Evolutionary conservation across 2,113 vertebrate species (phyloP).

Genomic region (Tamias sibiricus): DNA sequence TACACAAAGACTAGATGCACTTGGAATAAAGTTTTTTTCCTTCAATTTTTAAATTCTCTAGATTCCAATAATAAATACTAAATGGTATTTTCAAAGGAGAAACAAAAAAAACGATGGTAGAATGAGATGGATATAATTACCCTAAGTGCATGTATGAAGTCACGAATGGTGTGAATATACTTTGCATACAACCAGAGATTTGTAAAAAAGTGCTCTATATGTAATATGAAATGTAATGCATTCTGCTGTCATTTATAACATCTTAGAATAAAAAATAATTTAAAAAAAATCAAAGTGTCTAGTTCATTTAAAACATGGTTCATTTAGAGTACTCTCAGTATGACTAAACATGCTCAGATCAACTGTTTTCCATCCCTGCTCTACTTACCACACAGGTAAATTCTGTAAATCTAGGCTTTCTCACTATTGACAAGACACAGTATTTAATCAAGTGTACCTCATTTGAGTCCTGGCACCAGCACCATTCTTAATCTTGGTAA

Average conservation of each 20-base stretch:
- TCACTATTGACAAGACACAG: neutral
- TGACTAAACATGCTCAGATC: neutral
- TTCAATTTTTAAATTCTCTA: constrained; percentile 50
- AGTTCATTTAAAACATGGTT: neutral
- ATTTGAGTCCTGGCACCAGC: neutral
- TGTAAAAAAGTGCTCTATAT: too few species aligned
- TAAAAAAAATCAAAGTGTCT: too few species aligned
- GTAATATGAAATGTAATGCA: too few species aligned
- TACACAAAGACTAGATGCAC: neutral
- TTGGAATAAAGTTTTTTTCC: neutral
- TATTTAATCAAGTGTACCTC: neutral
- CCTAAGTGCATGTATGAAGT: too few species aligned
- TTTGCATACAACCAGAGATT: too few species aligned
- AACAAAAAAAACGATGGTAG: too few species aligned
- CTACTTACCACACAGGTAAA: neutral
- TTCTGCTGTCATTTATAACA: too few species aligned
- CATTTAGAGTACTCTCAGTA: neutral
- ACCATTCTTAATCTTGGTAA: neutral
- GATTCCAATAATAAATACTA: neutral
- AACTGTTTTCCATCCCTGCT: constrained; percentile 5
- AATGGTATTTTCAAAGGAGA: constrained; percentile 39
- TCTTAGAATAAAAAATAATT: too few species aligned
- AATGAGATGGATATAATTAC: too few species aligned
- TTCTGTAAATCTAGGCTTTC: constrained; percentile 8
- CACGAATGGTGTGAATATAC: too few species aligned